A percentile compares a stretch with the other conserved stretches of the same genome.
phyloP scores from a whole-genome alignment of 2,113 vertebrate genomes.

The Willisornis vidua region DNA sequence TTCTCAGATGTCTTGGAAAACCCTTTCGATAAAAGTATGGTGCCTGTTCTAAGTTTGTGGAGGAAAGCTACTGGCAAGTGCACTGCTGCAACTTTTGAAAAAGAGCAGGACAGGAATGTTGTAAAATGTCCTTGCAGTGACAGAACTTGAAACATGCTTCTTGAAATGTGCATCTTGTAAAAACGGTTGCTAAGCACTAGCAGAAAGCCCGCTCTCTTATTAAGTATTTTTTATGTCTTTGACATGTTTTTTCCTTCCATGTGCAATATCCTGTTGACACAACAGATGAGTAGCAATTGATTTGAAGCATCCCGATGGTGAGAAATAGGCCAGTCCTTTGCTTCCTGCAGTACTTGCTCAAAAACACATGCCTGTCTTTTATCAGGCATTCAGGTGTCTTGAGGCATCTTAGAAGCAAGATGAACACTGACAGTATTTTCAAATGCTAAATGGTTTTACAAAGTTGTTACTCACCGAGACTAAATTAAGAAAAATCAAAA shows the following conservation, averaged over 20 bases:
- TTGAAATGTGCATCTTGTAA: not conserved
- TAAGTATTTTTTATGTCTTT: not conserved
- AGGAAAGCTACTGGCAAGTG: not conserved
- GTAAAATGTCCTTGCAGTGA: not conserved
- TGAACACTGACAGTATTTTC: not conserved
- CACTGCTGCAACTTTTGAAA: not conserved
- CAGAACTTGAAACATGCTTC: not conserved
- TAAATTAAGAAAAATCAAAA: not conserved
- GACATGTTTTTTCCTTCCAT: not conserved
- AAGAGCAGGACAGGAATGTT: not conserved
- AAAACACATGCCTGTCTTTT: fast-evolving
- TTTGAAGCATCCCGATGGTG: not conserved
- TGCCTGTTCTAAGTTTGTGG: not conserved
- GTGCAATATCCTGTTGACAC: not conserved
- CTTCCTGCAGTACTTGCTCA: not conserved
- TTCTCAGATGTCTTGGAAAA: not conserved
- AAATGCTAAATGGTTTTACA: not conserved
- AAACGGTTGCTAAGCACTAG: not conserved
- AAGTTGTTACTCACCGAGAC: not conserved
- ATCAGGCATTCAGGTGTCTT: not conserved
- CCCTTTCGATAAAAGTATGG: not conserved
- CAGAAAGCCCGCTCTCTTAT: not conserved
- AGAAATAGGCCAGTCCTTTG: not conserved
- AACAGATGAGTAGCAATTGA: not conserved
- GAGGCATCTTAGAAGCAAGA: fast-evolving